Evolutionary conservation across 1,140 invertebrate species (phyloP).

Genomic region (Drosophila willistoni): DNA sequence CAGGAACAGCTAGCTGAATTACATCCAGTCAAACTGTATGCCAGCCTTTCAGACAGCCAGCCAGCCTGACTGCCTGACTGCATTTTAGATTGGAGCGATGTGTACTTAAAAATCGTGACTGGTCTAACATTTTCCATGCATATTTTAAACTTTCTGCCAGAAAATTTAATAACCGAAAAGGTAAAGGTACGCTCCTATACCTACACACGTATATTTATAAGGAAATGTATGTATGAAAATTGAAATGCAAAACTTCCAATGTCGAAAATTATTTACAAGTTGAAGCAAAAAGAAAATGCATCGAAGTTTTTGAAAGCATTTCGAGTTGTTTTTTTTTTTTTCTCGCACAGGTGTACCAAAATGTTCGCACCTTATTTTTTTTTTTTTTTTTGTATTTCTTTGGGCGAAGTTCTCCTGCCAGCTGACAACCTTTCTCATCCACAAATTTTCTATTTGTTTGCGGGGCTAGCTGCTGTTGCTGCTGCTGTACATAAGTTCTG

Average conservation of each 20-base stretch:
- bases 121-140: slow-evolving; percentile 22
- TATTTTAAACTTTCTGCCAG: slow-evolving; percentile 12
- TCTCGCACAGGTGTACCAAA: slow-evolving; percentile 24
- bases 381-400: slow-evolving; percentile 5
- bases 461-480: neutral
- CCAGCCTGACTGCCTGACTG: neutral
- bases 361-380: slow-evolving; percentile 20
- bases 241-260: slow-evolving; percentile 14
- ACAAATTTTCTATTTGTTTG: slow-evolving; percentile 23
- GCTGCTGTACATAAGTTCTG: slow-evolving; percentile 15
- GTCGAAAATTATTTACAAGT: slow-evolving; percentile 30
- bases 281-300: slow-evolving; percentile 13
- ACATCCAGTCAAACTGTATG: neutral
- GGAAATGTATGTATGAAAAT: slow-evolving; percentile 12
- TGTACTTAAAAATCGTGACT: slow-evolving; percentile 30
- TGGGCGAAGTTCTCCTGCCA: neutral
- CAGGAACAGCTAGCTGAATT: neutral
- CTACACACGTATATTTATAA: neutral
- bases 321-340: slow-evolving; percentile 1
- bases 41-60: neutral
- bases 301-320: slow-evolving; percentile 28
- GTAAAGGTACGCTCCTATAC: neutral
- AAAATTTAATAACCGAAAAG: slow-evolving; percentile 20
- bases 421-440: slow-evolving; percentile 22
- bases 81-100: slow-evolving; percentile 15